Percentiles rank a stretch among this genome's conserved stretches.
These are phyloP conservation scores for Chloropsis hardwickii DNA, from an alignment of 2,113 vertebrate genomes.

Conservation along the genomic window DNA sequence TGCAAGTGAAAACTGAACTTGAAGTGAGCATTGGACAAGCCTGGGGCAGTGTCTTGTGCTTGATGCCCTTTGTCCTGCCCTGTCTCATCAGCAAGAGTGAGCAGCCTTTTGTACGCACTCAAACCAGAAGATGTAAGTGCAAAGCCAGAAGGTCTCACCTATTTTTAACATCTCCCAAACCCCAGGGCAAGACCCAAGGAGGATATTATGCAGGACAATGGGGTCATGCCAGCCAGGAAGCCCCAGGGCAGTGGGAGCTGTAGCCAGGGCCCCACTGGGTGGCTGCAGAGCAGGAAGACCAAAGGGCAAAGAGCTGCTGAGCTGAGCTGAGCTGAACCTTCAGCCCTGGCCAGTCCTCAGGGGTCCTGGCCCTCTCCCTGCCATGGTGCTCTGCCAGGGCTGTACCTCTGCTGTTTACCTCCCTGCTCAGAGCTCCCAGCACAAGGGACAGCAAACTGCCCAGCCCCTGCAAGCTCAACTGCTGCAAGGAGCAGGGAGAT, in stretches of 20 bases:
- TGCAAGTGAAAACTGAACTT: not conserved
- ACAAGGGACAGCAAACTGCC: not conserved
- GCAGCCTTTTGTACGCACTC: not conserved
- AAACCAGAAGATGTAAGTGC: not conserved
- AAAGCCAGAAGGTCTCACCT: not conserved
- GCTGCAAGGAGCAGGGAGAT: not conserved
- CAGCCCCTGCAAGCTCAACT: not conserved
- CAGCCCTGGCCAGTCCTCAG: rapidly evolving
- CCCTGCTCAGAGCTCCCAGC: not conserved
- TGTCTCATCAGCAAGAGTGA: not conserved
- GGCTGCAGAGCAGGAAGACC: not conserved
- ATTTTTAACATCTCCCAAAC: not conserved
- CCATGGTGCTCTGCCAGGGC: not conserved
- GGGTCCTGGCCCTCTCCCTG: not conserved
- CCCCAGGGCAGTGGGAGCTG: rapidly evolving
- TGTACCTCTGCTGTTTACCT: not conserved
- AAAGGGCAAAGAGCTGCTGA: not conserved
- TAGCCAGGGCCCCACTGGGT: rapidly evolving
- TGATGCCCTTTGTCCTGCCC: not conserved
- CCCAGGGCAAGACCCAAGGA: not conserved
- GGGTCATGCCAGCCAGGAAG: not conserved
- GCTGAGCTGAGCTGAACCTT: not conserved
- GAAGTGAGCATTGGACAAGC: not conserved
- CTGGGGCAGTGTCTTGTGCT: not conserved
- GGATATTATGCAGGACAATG: not conserved